Conservation (phyloP, 2,888 invertebrate species). For the Morpho achilles region DNA sequence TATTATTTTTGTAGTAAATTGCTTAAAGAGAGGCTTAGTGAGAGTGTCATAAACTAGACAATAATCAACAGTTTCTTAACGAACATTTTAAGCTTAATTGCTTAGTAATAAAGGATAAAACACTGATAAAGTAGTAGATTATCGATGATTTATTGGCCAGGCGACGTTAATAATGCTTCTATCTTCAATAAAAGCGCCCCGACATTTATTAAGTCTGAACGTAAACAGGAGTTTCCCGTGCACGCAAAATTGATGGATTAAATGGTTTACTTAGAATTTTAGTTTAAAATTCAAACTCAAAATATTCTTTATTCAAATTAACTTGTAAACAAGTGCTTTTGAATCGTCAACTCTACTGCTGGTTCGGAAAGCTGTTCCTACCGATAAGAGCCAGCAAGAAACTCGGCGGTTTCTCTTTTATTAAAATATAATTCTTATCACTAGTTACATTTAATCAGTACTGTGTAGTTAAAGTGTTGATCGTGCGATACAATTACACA, state of each 20-base stretch:
- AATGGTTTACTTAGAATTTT: slow-evolving; percentile 15
- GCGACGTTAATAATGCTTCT: slow-evolving; percentile 15
- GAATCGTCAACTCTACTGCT: no score
- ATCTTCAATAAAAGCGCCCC: slow-evolving; percentile 23
- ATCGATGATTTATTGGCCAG: slow-evolving; percentile 20
- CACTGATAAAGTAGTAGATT: slow-evolving; percentile 15
- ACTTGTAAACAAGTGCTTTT: no score
- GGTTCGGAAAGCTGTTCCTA: no score
- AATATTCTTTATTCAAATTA: no score
- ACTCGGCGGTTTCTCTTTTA: no score
- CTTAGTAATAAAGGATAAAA: slow-evolving; percentile 12
- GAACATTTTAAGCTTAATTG: slow-evolving; percentile 7
- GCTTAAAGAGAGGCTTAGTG: no score
- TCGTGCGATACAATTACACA: no score
- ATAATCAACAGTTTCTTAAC: not conserved
- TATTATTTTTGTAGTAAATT: no score
- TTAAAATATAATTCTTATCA: no score
- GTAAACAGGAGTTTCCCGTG: slow-evolving; percentile 20
- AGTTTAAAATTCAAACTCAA: not conserved
- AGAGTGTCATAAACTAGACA: no score
- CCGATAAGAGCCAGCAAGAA: no score
- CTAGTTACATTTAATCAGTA: no score
- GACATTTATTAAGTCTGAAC: slow-evolving; percentile 25
- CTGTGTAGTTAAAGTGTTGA: not conserved
- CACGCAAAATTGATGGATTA: slow-evolving; percentile 20